phyloP scores from a whole-genome alignment of 2,888 invertebrate genomes.

The Pterostichus madidus region DNA sequence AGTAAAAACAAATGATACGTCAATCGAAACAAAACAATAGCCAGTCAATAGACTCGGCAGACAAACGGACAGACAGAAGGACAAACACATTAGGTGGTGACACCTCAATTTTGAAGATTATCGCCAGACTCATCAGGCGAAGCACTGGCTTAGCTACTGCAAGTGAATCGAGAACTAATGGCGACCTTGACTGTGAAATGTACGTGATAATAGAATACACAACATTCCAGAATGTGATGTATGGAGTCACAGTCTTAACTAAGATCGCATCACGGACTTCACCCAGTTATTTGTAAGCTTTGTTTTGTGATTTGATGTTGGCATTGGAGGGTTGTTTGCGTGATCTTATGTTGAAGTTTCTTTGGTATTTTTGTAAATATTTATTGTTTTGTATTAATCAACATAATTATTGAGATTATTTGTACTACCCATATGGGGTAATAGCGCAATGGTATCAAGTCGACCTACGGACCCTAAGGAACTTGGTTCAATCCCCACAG shows the following conservation, averaged over 20 bases:
- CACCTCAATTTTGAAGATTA: conserved; percentile 54
- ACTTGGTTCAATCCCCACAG: too few relatives aligned
- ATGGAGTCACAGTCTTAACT: conserved; percentile 19
- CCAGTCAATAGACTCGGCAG: conserved; percentile 63
- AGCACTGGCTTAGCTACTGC: conserved; percentile 33
- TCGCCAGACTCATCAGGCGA: conserved; percentile 56
- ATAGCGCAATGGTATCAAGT: too few relatives aligned
- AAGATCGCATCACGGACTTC: conserved; percentile 11
- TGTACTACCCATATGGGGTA: too few relatives aligned
- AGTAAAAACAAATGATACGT: conserved; percentile 34
- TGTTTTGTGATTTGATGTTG: background rate
- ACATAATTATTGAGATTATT: too few relatives aligned
- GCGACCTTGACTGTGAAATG: conserved; percentile 66
- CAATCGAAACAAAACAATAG: conserved; percentile 33
- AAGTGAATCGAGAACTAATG: conserved; percentile 59
- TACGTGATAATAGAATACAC: conserved; percentile 63
- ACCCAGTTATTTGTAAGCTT: conserved; percentile 20
- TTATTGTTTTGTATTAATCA: too few relatives aligned
- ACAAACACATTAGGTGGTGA: conserved; percentile 55
- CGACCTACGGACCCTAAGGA: too few relatives aligned
- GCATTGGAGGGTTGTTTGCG: too few relatives aligned
- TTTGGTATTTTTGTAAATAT: too few relatives aligned
- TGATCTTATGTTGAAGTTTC: too few relatives aligned
- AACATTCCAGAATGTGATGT: conserved; percentile 59
- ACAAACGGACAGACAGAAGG: conserved; percentile 54